Evolutionary conservation across 2,888 invertebrate species (phyloP).

Genomic region (Tridacna gigas): DNA sequence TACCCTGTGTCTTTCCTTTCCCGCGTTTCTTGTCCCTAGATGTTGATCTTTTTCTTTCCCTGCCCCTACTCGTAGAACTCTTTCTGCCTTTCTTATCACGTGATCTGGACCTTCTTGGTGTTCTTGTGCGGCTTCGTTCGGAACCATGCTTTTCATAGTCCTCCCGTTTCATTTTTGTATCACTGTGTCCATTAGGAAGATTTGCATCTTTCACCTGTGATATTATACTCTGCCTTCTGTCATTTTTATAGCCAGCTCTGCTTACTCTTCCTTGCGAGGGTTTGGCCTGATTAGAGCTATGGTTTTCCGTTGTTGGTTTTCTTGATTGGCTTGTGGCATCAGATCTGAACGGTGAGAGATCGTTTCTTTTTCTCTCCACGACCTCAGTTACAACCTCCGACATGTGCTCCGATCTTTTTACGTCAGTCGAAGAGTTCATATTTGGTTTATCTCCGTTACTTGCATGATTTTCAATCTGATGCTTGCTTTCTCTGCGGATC

Average conservation of each 20-base stretch:
- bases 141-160: conserved; percentile 47
- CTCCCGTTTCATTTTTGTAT: conserved; percentile 45
- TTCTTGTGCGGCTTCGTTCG: conserved; percentile 22
- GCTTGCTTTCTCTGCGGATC: not conserved
- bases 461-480: not conserved
- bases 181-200: conserved; percentile 35
- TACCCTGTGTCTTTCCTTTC: conserved; percentile 4
- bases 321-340: not conserved
- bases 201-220: conserved; percentile 1
- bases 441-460: not conserved
- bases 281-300: not conserved
- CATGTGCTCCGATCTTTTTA: conserved; percentile 17
- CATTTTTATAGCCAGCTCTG: not conserved
- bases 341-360: not conserved
- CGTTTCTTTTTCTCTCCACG: not conserved
- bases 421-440: not conserved
- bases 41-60: conserved; percentile 36
- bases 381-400: conserved; percentile 29
- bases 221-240: not conserved
- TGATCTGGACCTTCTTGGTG: conserved; percentile 29
- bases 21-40: conserved; percentile 27
- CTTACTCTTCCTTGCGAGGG: not conserved
- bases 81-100: conserved; percentile 35
- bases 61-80: conserved; percentile 32
- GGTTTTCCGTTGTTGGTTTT: not conserved